Conservation (phyloP, 2,888 invertebrate species). For the Neelides folsomi region DNA sequence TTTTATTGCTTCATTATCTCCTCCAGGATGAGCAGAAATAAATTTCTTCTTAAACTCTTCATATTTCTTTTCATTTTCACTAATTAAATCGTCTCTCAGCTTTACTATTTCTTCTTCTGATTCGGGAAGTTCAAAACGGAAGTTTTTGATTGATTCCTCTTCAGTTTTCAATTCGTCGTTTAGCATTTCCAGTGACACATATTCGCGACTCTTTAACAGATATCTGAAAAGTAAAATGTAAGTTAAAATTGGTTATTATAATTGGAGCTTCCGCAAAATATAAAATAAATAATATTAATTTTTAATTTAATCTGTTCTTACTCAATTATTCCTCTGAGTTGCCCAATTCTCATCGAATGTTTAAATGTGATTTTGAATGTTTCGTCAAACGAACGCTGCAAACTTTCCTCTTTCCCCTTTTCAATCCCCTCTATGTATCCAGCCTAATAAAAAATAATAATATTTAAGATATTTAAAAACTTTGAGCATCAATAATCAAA, state of each 20-base stretch:
- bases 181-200: neutral
- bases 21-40: slow-evolving; percentile 5
- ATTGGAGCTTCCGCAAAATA: too few relatives aligned
- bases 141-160: neutral
- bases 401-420: slow-evolving; percentile 15
- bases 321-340: slow-evolving; percentile 21
- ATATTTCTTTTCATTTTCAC: neutral
- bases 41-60: slow-evolving; percentile 5
- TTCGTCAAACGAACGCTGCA: slow-evolving; percentile 15
- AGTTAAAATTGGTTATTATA: too few relatives aligned
- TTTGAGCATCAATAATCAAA: neutral
- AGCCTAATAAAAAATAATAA: slow-evolving; percentile 13
- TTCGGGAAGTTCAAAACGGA: neutral
- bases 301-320: too few relatives aligned
- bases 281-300: too few relatives aligned
- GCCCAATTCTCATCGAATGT: slow-evolving; percentile 17
- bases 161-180: slow-evolving; percentile 4
- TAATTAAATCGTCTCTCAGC: neutral
- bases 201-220: slow-evolving; percentile 1
- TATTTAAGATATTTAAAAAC: neutral
- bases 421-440: slow-evolving; percentile 20
- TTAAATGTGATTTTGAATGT: slow-evolving; percentile 13
- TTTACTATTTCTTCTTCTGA: slow-evolving; percentile 1
- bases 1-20: slow-evolving; percentile 10
- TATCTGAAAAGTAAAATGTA: slow-evolving; percentile 3